Evolutionary conservation across 2,113 vertebrate genomes (phyloP).

Genomic region (cattle (Bos taurus)): DNA sequence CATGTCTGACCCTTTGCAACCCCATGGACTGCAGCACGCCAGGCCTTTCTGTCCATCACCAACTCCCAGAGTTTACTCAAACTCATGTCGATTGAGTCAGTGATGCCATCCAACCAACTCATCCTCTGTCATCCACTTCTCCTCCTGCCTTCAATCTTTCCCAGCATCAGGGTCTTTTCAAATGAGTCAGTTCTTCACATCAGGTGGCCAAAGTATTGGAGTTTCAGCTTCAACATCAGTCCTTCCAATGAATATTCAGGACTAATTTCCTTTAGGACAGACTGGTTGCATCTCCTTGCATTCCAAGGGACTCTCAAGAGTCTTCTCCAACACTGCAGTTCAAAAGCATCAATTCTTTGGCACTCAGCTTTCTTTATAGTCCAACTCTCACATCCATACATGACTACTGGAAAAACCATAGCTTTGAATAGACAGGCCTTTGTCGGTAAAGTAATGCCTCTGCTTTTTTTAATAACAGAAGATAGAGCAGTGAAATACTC

Average conservation of each 20-base stretch:
- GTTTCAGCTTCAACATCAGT: neutral
- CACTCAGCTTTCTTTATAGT: neutral
- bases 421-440: neutral
- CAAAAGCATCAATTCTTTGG: neutral
- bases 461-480: neutral
- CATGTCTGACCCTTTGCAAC: neutral
- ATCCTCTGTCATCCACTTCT: neutral
- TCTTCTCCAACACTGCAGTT: neutral
- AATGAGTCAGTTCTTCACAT: neutral
- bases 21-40: accelerated
- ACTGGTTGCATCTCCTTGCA: neutral
- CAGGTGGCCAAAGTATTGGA: neutral
- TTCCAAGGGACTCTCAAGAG: neutral
- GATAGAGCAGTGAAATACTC: neutral
- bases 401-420: neutral
- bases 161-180: neutral
- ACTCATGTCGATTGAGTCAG: neutral
- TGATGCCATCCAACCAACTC: neutral
- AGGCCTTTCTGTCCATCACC: neutral
- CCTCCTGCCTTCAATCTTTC: neutral
- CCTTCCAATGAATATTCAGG: neutral
- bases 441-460: neutral
- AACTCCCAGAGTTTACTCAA: neutral
- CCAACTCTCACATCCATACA: neutral
- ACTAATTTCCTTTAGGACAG: neutral